Conservation (phyloP, 2,113 vertebrate species). For the Aythya baeri region DNA sequence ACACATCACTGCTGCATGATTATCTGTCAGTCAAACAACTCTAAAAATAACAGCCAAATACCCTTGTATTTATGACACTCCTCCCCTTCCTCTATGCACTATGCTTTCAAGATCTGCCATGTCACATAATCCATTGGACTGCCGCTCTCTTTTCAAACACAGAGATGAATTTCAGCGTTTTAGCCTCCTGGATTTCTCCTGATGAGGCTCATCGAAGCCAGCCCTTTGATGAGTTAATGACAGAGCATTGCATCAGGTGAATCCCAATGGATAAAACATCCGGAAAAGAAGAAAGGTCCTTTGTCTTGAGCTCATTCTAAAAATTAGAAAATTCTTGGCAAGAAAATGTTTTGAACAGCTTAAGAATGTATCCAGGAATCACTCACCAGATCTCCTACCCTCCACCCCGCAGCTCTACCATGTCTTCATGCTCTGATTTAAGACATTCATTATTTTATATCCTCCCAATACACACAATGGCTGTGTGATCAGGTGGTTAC, state of each 20-base stretch:
- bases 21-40: conserved; percentile 23
- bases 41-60: conserved; percentile 56
- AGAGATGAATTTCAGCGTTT: neutral
- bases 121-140: neutral
- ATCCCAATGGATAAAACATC: neutral
- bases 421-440: neutral
- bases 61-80: neutral
- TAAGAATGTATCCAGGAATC: neutral
- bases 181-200: neutral
- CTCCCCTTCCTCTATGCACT: neutral
- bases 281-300: neutral
- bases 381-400: neutral
- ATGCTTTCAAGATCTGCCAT: conserved; percentile 32
- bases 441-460: neutral
- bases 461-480: neutral
- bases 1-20: neutral
- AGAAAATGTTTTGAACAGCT: neutral
- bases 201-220: neutral
- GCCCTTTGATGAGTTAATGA: neutral
- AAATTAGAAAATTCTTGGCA: neutral
- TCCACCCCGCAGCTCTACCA: neutral
- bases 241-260: neutral
- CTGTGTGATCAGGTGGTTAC: neutral
- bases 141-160: neutral
- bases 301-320: neutral